Evolutionary conservation across 1,140 invertebrate species (phyloP).

Genomic region (Eurosta solidaginis): DNA sequence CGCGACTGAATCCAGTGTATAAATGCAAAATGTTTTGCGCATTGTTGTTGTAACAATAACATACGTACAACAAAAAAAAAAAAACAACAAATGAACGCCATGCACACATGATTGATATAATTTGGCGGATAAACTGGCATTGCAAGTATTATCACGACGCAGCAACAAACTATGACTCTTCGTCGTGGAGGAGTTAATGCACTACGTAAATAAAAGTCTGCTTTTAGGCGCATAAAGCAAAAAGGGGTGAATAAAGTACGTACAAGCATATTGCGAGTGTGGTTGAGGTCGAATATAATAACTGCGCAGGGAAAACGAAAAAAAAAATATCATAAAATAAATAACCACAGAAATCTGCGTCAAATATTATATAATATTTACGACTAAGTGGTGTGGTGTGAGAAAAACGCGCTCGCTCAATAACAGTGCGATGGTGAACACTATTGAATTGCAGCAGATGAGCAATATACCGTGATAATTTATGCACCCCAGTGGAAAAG

Average conservation of each 20-base stretch:
- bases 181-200: neutral
- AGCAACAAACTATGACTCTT: neutral
- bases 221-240: neutral
- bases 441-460: slow-evolving; percentile 1
- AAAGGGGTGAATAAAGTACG: neutral
- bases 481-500: slow-evolving; percentile 34
- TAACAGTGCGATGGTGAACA: neutral
- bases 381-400: neutral
- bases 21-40: slow-evolving; percentile 2
- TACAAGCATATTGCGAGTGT: neutral
- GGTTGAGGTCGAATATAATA: neutral
- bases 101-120: slow-evolving; percentile 33
- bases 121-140: slow-evolving; percentile 30
- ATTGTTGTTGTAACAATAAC: neutral
- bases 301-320: neutral
- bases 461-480: slow-evolving; percentile 32
- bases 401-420: too few relatives aligned
- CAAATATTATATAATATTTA: neutral
- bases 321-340: neutral
- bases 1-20: neutral
- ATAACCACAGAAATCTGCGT: slow-evolving; percentile 5
- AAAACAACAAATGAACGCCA: neutral
- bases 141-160: slow-evolving; percentile 19
- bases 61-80: neutral
- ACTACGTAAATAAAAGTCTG: neutral